A percentile compares a stretch with the other conserved stretches of the same genome.
Conservation (phyloP, 23 tunicate genomes). For the Corella eumyota region DNA sequence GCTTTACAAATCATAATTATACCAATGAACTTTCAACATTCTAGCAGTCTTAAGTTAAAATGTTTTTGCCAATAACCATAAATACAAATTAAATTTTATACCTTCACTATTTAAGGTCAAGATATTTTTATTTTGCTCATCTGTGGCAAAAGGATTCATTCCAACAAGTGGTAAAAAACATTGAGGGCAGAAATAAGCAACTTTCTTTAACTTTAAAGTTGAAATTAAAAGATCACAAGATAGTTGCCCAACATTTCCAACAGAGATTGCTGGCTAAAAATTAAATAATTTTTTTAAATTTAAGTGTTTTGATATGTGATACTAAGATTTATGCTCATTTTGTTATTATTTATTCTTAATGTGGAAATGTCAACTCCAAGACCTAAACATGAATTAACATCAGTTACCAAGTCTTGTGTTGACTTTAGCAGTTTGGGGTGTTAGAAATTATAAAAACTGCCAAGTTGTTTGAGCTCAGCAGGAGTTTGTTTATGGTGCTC, state of each 20-base stretch:
- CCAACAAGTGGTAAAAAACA: conserved; percentile 73
- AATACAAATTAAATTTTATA: background rate
- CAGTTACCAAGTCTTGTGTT: no score
- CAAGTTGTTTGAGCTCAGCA: no score
- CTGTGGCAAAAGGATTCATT: conserved; percentile 35
- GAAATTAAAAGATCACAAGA: conserved; percentile 70
- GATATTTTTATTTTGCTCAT: background rate
- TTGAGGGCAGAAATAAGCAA: conserved; percentile 57
- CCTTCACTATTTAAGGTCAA: conserved; percentile 40
- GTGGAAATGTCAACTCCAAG: no score
- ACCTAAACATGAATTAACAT: background rate
- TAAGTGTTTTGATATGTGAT: background rate
- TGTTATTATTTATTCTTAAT: no score
- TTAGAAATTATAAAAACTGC: no score
- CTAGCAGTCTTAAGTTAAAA: no score
- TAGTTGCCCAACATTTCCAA: conserved; percentile 94
- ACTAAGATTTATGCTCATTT: background rate
- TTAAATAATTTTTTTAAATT: background rate
- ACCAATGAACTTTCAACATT: no score
- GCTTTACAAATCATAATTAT: no score
- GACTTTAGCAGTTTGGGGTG: no score
- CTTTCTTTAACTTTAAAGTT: conserved; percentile 34
- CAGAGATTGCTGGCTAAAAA: conserved; percentile 75
- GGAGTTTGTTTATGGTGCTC: no score
- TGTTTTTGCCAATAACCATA: background rate